These are phyloP conservation scores for Drosophila colorata DNA, from an alignment of 2,888 invertebrate species.

Conservation along the genomic window DNA sequence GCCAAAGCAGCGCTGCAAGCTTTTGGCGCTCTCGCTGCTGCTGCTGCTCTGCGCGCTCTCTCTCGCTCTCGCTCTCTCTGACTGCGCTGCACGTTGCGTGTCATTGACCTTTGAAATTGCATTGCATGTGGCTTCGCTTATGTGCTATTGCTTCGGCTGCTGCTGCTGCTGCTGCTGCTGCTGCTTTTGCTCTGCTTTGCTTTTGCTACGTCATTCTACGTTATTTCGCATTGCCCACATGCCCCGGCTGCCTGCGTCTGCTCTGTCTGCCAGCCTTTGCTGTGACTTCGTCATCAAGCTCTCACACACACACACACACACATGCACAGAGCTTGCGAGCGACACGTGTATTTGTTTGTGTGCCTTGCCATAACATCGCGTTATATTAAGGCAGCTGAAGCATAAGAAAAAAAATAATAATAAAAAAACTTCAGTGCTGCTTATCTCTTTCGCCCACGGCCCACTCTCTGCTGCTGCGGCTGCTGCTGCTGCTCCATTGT, in stretches of 20 bases:
- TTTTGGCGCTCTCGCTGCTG: constrained; percentile 30
- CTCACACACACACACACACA: constrained; percentile 31
- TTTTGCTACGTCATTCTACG: constrained; percentile 78
- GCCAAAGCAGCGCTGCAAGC: too few species aligned
- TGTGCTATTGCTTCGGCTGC: constrained; percentile 60
- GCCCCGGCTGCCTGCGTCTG: constrained; percentile 45
- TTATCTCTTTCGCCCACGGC: constrained; percentile 34
- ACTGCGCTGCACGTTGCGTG: constrained; percentile 63
- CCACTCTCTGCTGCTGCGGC: constrained; percentile 18
- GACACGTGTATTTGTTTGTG: constrained; percentile 56
- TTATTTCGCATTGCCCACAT: constrained; percentile 72
- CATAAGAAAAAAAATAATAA: constrained; percentile 25
- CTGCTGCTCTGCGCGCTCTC: constrained; percentile 37
- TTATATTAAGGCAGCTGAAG: constrained; percentile 67
- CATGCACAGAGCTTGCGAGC: neutral
- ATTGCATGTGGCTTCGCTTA: constrained; percentile 72
- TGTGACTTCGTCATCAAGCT: constrained; percentile 64
- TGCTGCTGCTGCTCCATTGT: constrained; percentile 44
- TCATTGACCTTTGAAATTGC: constrained; percentile 80
- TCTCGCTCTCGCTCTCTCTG: constrained; percentile 35
- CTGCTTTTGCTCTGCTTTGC: constrained; percentile 62
- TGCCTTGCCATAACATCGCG: constrained; percentile 71
- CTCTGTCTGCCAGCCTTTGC: constrained; percentile 42
- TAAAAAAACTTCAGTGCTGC: constrained; percentile 26
- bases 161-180: constrained; percentile 49